A percentile compares a stretch with the other conserved stretches of the same genome.
Conservation (phyloP, 2,888 invertebrate genomes). For the Reticulitermes lucifugus region DNA sequence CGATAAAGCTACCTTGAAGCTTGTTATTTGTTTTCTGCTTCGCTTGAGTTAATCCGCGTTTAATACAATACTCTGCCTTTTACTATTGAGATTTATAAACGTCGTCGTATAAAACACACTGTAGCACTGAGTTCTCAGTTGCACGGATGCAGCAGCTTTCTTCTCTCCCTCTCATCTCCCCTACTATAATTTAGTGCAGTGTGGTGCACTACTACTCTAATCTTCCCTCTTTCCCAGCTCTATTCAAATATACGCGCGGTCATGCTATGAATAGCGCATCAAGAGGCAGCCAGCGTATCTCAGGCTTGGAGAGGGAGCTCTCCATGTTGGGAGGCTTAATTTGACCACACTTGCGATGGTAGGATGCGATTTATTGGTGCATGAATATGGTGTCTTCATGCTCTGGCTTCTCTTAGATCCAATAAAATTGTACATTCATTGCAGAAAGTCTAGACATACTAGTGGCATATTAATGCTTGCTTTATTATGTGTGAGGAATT, state of each 20-base stretch:
- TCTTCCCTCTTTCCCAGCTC: slow-evolving; percentile 7
- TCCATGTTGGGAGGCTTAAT: slow-evolving; percentile 29
- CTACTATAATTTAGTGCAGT: not conserved
- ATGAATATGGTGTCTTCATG: slow-evolving; percentile 29
- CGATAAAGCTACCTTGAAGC: not conserved
- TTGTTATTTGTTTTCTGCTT: not conserved
- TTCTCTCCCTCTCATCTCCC: not conserved
- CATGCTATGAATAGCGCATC: slow-evolving; percentile 28
- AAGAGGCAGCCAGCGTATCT: slow-evolving; percentile 10
- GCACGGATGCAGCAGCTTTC: not conserved
- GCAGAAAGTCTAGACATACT: not conserved
- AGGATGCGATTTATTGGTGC: slow-evolving; percentile 36
- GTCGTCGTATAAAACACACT: not conserved
- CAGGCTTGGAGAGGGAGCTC: slow-evolving; percentile 6
- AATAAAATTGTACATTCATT: slow-evolving; percentile 18
- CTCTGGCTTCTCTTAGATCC: slow-evolving; percentile 20
- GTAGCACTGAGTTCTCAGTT: not conserved
- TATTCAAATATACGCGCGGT: slow-evolving; percentile 17
- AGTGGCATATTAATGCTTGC: not conserved
- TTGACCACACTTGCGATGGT: slow-evolving; percentile 36
- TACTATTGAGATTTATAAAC: not conserved
- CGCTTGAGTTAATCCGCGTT: not conserved
- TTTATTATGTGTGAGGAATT: not conserved
- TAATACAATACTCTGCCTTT: not conserved
- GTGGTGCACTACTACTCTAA: not conserved